A percentile compares a stretch with the other conserved stretches of the same genome.
These are phyloP conservation scores for Exephanes ischioxanthus DNA, from an alignment of 2,888 invertebrate species.

Conservation along the genomic window DNA sequence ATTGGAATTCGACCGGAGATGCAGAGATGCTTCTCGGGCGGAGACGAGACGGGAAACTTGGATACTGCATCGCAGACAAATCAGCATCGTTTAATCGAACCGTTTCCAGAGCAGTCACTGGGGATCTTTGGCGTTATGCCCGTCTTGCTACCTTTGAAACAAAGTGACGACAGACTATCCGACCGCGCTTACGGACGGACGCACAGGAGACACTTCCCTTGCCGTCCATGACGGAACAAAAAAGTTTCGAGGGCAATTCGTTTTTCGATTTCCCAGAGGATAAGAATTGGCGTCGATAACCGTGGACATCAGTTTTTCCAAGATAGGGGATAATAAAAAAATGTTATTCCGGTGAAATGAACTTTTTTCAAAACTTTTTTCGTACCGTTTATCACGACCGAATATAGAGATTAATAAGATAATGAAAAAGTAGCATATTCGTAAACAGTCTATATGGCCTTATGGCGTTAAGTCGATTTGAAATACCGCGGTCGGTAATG, in stretches of 20 bases:
- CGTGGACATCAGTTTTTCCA: not conserved
- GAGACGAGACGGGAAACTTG: not conserved
- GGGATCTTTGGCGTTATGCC: conserved; percentile 19
- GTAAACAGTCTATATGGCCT: too few relatives aligned
- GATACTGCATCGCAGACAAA: too few relatives aligned
- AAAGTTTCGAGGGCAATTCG: conserved; percentile 6
- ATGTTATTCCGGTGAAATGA: not conserved
- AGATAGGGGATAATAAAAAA: not conserved
- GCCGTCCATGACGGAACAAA: not conserved
- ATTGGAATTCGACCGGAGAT: not conserved
- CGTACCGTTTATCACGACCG: too few relatives aligned
- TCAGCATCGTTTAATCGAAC: conserved; percentile 41
- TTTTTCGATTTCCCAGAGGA: conserved; percentile 33
- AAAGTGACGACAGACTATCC: conserved; percentile 10
- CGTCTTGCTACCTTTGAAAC: conserved; percentile 14
- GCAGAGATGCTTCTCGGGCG: conserved; percentile 21
- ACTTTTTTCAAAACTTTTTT: too few relatives aligned
- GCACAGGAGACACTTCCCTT: conserved; percentile 9
- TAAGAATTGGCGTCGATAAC: not conserved
- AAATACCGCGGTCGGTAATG: too few relatives aligned
- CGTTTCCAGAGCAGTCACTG: not conserved
- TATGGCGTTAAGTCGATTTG: too few relatives aligned
- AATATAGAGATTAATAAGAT: too few relatives aligned
- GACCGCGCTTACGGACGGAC: conserved; percentile 12
- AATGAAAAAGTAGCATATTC: too few relatives aligned